phyloP scores from a whole-genome alignment of 2,113 vertebrate species.

The Anseranas semipalmata region DNA sequence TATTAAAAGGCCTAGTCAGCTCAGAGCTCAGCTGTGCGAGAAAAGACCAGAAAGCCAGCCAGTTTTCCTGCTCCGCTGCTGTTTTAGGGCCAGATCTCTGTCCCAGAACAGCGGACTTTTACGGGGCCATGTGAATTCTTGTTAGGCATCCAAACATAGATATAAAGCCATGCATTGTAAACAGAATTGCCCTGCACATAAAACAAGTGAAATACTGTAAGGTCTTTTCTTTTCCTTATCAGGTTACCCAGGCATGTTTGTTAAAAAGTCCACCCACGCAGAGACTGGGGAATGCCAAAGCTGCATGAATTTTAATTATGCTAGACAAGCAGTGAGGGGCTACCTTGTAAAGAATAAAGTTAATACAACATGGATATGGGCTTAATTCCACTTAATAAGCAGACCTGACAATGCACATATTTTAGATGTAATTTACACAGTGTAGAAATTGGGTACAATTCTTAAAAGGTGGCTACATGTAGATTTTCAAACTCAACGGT shows the following conservation, averaged over 20 bases:
- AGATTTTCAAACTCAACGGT: slow-evolving; percentile 25
- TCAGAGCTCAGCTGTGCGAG: slow-evolving; percentile 5
- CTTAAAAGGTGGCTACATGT: slow-evolving; percentile 14
- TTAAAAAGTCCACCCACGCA: not conserved
- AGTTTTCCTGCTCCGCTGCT: not conserved
- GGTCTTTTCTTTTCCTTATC: slow-evolving; percentile 8
- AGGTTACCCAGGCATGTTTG: slow-evolving; percentile 23
- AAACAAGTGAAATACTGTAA: not conserved
- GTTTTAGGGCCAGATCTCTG: slow-evolving; percentile 28
- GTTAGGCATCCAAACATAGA: not conserved
- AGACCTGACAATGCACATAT: not conserved
- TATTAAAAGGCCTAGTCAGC: slow-evolving; percentile 48
- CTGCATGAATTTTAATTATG: slow-evolving; percentile 54
- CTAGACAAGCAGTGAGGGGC: slow-evolving; percentile 42
- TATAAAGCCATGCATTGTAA: slow-evolving; percentile 21
- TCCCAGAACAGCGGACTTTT: not conserved
- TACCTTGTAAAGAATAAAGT: slow-evolving; percentile 67
- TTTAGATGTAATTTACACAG: slow-evolving; percentile 44
- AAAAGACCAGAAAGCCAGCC: slow-evolving; percentile 14
- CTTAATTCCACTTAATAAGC: slow-evolving; percentile 66
- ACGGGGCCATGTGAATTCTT: slow-evolving; percentile 17
- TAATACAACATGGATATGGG: slow-evolving; percentile 41
- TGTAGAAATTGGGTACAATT: slow-evolving; percentile 23
- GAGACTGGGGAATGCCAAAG: slow-evolving; percentile 48
- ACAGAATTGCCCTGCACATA: slow-evolving; percentile 13